Evolutionary conservation across 2,797 vertebrate genomes (phyloP).

Genomic region (Danio tinwini): DNA sequence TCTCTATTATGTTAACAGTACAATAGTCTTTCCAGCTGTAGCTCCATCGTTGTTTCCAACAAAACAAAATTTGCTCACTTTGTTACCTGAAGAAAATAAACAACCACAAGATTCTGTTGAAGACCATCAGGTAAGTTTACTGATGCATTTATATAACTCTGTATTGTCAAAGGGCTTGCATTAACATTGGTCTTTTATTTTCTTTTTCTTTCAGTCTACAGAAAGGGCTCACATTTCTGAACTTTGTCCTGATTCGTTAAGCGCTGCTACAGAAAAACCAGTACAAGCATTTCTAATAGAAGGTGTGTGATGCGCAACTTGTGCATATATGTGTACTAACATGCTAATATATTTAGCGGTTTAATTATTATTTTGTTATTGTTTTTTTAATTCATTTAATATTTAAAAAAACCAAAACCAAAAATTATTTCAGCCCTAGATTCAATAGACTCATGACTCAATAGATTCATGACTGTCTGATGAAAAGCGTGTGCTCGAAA

Average conservation of each 20-base stretch:
- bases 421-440: too few species aligned
- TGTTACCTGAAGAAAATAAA: constrained; percentile 3
- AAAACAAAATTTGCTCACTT: background rate
- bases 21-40: background rate
- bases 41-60: background rate
- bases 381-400: too few species aligned
- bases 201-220: background rate
- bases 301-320: background rate
- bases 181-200: background rate
- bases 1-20: background rate
- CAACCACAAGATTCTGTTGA: constrained; percentile 3
- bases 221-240: background rate
- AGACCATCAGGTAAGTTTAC: constrained; percentile 3
- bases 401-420: too few species aligned
- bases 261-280: background rate
- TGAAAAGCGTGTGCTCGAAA: too few species aligned
- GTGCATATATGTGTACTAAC: background rate
- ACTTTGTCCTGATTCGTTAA: background rate
- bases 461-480: too few species aligned
- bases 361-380: too few species aligned
- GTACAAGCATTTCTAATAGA: background rate
- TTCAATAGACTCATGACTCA: too few species aligned
- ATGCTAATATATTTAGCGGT: background rate
- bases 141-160: background rate
- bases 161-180: background rate